phyloP scores from a whole-genome alignment of 2,888 invertebrate genomes.

The Lithophane semibrunnea region DNA sequence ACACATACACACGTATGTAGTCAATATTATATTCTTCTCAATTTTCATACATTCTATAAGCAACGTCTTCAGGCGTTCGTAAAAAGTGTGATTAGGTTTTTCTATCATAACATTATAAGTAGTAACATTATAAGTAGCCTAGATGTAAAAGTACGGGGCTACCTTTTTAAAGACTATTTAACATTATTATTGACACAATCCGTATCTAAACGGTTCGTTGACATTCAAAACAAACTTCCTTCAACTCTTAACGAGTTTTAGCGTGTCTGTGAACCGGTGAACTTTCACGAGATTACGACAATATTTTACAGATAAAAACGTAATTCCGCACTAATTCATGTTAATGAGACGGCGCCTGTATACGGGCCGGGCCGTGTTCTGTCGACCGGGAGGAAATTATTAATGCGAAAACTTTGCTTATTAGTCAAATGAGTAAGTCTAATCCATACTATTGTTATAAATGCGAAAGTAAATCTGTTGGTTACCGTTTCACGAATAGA shows the following conservation, averaged over 20 bases:
- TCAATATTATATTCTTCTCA: too few species aligned
- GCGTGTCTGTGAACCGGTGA: constrained; percentile 39
- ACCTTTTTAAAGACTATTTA: background rate
- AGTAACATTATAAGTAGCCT: too few species aligned
- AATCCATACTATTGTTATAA: background rate
- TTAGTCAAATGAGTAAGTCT: constrained; percentile 21
- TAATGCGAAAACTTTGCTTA: constrained; percentile 33
- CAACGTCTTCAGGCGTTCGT: background rate
- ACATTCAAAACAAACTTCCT: constrained; percentile 33
- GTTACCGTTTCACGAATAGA: too few species aligned
- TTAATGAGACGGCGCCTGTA: constrained; percentile 48
- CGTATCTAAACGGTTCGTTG: constrained; percentile 20
- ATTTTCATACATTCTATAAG: too few species aligned
- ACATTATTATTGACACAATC: constrained; percentile 1
- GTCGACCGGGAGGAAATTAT: constrained; percentile 33
- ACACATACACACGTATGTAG: too few species aligned
- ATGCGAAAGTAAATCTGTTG: background rate
- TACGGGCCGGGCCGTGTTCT: constrained; percentile 7
- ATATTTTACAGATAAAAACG: constrained; percentile 55
- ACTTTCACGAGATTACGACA: constrained; percentile 38
- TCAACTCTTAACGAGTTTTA: constrained; percentile 39
- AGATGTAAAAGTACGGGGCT: background rate
- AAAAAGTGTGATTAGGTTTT: background rate
- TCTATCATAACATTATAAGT: background rate
- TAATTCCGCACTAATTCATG: constrained; percentile 51